Percentiles rank a stretch among this genome's conserved stretches.
These are phyloP conservation scores for Labeo calbasu DNA, from an alignment of 2,797 vertebrate species.

Conservation along the genomic window DNA sequence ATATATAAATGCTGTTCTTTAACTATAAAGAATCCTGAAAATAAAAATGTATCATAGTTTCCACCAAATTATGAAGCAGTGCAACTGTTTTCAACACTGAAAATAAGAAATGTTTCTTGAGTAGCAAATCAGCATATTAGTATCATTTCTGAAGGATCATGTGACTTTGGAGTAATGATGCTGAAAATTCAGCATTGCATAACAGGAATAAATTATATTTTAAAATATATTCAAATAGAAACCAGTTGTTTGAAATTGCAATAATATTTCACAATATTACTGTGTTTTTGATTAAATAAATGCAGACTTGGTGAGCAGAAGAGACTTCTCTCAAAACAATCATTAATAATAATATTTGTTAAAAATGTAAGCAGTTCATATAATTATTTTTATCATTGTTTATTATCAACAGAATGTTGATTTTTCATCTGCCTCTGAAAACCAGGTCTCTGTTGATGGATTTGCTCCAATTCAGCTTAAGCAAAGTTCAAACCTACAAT, in stretches of 20 bases:
- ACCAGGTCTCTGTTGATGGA: not conserved
- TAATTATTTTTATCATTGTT: not conserved
- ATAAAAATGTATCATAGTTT: too few relatives aligned
- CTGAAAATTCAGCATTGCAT: not conserved
- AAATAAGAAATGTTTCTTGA: not conserved
- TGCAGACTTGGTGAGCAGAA: not conserved
- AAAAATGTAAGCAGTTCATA: not conserved
- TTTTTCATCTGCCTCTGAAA: slow-evolving; percentile 30
- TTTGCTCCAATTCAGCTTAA: not conserved
- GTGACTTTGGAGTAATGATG: not conserved
- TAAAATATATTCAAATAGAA: not conserved
- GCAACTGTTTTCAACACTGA: not conserved
- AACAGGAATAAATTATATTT: not conserved
- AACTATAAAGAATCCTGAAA: not conserved
- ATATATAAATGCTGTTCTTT: not conserved
- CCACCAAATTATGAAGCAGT: not conserved
- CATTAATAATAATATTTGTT: not conserved
- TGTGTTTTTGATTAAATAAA: not conserved
- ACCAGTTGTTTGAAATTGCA: not conserved
- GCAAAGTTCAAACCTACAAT: slow-evolving; percentile 38
- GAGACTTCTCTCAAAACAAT: not conserved
- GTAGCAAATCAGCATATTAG: not conserved
- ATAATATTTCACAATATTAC: not conserved
- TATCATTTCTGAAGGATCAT: not conserved
- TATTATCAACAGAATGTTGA: not conserved